Evolutionary conservation across 2,797 vertebrate species (phyloP).

Genomic region (Pteropus rufus): DNA sequence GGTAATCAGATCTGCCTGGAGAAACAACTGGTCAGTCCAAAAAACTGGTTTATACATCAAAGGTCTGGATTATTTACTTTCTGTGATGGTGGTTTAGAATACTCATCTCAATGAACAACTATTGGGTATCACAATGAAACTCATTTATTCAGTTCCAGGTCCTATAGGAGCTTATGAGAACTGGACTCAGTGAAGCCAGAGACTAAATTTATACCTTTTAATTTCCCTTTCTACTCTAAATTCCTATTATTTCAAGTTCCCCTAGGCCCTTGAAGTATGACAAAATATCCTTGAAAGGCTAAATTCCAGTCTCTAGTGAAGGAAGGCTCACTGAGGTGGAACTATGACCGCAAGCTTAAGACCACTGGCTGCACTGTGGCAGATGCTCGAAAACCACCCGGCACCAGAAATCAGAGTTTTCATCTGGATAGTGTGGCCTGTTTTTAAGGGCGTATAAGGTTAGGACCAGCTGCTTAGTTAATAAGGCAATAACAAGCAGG

Average conservation of each 20-base stretch:
- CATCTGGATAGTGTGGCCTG: not conserved
- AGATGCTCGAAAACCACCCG: not conserved
- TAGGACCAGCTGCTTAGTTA: not conserved
- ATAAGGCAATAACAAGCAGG: not conserved
- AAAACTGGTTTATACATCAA: not conserved
- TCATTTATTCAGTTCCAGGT: slow-evolving; percentile 18
- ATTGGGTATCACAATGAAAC: not conserved
- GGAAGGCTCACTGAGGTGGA: not conserved
- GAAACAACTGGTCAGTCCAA: not conserved
- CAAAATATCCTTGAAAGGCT: not conserved
- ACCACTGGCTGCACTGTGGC: not conserved
- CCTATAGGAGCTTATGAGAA: not conserved
- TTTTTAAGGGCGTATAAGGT: not conserved
- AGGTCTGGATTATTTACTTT: not conserved
- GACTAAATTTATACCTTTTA: not conserved
- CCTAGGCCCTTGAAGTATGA: not conserved
- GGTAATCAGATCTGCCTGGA: not conserved
- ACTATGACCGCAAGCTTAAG: not conserved
- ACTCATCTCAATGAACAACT: not conserved
- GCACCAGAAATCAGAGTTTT: not conserved
- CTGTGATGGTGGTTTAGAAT: not conserved
- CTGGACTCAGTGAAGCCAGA: not conserved
- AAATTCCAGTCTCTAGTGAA: not conserved
- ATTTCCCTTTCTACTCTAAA: slow-evolving; percentile 12
- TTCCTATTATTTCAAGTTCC: not conserved